Conservation (phyloP, 1,140 invertebrate genomes). For the Zaprionus taronus region DNA sequence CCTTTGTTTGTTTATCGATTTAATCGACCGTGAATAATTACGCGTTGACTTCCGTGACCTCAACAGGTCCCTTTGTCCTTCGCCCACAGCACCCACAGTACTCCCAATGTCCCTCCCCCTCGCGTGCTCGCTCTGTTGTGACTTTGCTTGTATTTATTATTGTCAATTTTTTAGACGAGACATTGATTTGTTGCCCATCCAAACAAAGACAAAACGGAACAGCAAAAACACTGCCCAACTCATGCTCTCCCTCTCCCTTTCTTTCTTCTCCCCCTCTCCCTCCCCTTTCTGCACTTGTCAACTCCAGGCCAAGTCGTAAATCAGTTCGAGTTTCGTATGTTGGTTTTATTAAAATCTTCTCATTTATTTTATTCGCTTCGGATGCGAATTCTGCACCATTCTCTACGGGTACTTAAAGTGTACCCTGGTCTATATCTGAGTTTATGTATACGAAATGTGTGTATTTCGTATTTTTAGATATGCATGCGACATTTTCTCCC, state of each 20-base stretch:
- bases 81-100: background rate
- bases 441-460: slow-evolving; percentile 8
- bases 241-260: background rate
- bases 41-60: slow-evolving; percentile 31
- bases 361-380: slow-evolving; percentile 36
- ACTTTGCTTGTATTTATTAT: slow-evolving; percentile 23
- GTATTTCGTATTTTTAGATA: slow-evolving; percentile 38
- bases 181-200: slow-evolving; percentile 41
- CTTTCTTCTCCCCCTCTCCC: background rate
- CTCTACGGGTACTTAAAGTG: background rate
- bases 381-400: slow-evolving; percentile 15
- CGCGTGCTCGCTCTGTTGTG: background rate
- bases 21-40: slow-evolving; percentile 54
- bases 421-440: slow-evolving; percentile 1
- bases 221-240: background rate
- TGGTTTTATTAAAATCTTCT: slow-evolving; percentile 36
- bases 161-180: slow-evolving; percentile 32
- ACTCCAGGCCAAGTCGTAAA: slow-evolving; percentile 32
- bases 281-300: slow-evolving; percentile 4
- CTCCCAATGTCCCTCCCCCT: background rate
- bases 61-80: slow-evolving; percentile 25
- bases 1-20: slow-evolving; percentile 22
- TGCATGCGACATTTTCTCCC: slow-evolving; percentile 36
- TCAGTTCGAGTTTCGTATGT: slow-evolving; percentile 23
- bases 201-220: slow-evolving; percentile 15